Evolutionary conservation across 2,797 vertebrate species (phyloP).

Genomic region (Malacoraja senta): DNA sequence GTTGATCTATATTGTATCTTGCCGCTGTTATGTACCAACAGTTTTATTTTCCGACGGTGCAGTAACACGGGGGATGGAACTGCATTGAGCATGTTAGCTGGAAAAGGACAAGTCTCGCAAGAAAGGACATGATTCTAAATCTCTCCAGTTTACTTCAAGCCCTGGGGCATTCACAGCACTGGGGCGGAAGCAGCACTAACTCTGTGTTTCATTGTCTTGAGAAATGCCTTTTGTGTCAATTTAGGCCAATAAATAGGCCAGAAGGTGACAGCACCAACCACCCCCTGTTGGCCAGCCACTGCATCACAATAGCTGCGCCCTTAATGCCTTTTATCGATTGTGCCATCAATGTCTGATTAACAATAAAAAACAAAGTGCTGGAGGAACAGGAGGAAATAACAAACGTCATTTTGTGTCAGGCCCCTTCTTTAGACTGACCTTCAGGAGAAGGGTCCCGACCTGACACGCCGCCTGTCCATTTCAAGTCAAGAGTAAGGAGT

Average conservation of each 20-base stretch:
- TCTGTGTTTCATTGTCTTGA: background rate
- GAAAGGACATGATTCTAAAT: background rate
- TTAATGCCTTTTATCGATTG: background rate
- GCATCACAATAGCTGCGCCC: background rate
- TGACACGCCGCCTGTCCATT: too few species aligned
- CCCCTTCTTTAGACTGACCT: too few species aligned
- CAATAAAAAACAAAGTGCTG: background rate
- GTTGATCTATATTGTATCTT: background rate
- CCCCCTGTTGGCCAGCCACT: background rate
- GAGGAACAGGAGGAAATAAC: too few species aligned
- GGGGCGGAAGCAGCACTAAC: background rate
- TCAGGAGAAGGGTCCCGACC: too few species aligned
- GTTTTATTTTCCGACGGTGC: background rate
- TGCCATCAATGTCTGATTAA: background rate
- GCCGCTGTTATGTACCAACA: background rate
- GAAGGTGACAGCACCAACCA: background rate
- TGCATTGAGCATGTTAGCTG: background rate
- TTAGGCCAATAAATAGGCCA: background rate
- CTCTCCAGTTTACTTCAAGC: background rate
- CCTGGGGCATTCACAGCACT: background rate
- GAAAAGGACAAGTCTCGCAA: background rate
- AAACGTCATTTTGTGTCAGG: too few species aligned
- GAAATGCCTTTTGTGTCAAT: background rate
- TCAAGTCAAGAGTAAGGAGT: too few species aligned
- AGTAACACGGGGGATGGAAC: background rate